Evolutionary conservation across 1,140 invertebrate species (phyloP).

Genomic region (Megathymus violae): DNA sequence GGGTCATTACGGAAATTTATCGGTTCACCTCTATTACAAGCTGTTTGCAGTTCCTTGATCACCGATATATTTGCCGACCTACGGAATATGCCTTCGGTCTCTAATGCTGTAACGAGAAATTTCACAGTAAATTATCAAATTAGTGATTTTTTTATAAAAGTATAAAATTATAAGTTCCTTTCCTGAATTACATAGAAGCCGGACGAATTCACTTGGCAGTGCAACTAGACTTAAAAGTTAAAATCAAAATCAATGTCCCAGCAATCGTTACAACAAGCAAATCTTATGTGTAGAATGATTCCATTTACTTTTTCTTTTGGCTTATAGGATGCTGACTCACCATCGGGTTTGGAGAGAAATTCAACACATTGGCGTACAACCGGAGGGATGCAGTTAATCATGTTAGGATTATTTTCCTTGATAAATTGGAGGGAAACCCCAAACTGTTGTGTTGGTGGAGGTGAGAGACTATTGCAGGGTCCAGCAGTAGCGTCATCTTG

Average conservation of each 20-base stretch:
- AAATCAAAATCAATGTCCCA: too few species aligned
- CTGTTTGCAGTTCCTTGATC: conserved; percentile 93
- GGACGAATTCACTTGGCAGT: too few species aligned
- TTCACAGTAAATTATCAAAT: too few species aligned
- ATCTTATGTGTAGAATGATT: too few species aligned
- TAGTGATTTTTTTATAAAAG: too few species aligned
- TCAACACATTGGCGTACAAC: conserved; percentile 95
- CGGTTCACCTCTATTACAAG: conserved; percentile 92
- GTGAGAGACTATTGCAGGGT: conserved; percentile 54
- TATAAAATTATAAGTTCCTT: too few species aligned
- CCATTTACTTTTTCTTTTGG: too few species aligned
- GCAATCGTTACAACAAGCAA: too few species aligned
- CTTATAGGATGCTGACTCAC: too few species aligned
- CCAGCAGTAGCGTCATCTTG: conserved; percentile 41
- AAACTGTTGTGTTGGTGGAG: conserved; percentile 94
- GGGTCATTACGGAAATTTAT: conserved; percentile 92
- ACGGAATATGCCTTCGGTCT: conserved; percentile 97
- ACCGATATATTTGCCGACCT: conserved; percentile 93
- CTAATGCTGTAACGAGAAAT: conserved; percentile 93
- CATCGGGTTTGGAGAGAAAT: conserved; percentile 94
- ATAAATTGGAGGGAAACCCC: conserved; percentile 96
- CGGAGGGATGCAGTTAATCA: conserved; percentile 90
- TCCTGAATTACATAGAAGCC: too few species aligned
- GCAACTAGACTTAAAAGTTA: too few species aligned
- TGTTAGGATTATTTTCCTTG: conserved; percentile 91